Conservation (phyloP, 2,888 invertebrate genomes). For the Phymatocera aterrima region DNA sequence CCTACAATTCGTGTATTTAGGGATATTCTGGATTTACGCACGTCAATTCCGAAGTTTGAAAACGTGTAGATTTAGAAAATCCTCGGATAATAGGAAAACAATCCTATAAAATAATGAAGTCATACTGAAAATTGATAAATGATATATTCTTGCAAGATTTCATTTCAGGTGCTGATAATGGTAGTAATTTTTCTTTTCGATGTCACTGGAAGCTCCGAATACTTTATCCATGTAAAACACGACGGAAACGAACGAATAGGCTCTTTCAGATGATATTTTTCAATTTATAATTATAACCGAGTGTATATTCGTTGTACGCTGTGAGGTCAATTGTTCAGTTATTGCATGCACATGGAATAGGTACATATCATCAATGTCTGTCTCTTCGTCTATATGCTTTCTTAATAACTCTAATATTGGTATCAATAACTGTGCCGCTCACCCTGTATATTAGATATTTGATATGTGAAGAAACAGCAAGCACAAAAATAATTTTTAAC, state of each 20-base stretch:
- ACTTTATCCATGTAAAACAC: not conserved
- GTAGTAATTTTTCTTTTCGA: not conserved
- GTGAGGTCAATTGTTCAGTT: not conserved
- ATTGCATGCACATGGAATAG: not conserved
- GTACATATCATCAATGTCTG: too few species aligned
- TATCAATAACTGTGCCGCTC: too few species aligned
- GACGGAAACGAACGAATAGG: not conserved
- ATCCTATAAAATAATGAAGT: not conserved
- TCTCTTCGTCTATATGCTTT: not conserved
- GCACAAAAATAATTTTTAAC: not conserved
- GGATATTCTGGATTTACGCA: too few species aligned
- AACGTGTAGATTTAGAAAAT: too few species aligned
- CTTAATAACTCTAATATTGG: not conserved
- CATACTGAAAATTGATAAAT: not conserved
- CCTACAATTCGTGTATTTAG: too few species aligned
- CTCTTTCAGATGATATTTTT: not conserved
- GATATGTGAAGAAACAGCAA: not conserved
- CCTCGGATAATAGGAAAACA: too few species aligned
- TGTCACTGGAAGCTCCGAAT: not conserved
- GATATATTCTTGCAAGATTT: not conserved
- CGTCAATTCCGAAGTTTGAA: too few species aligned
- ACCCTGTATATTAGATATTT: not conserved
- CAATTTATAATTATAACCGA: not conserved
- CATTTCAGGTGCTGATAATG: not conserved
- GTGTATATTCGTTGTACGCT: not conserved